phyloP scores from a whole-genome alignment of 1,140 invertebrate genomes.

The Megathymus violae region DNA sequence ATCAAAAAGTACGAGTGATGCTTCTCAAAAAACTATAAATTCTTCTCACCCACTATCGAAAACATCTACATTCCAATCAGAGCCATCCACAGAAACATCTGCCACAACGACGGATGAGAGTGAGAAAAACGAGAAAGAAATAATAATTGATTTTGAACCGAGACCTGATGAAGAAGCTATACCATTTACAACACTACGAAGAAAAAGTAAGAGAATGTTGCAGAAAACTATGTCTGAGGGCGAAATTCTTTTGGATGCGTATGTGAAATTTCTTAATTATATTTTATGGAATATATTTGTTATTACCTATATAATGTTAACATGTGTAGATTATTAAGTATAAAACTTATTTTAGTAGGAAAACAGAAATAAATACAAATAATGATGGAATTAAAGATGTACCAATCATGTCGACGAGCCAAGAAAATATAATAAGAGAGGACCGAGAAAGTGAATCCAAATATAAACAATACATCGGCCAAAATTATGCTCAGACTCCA shows the following conservation, averaged over 20 bases:
- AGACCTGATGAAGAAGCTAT: slow-evolving; percentile 86
- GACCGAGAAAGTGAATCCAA: slow-evolving; percentile 68
- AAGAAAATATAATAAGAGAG: slow-evolving; percentile 84
- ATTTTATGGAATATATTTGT: too few relatives aligned
- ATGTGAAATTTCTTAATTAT: slow-evolving; percentile 48
- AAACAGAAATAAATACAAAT: slow-evolving; percentile 72
- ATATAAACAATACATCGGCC: slow-evolving; percentile 67
- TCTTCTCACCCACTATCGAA: slow-evolving; percentile 77
- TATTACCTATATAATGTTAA: too few relatives aligned
- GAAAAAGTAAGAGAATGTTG: slow-evolving; percentile 86
- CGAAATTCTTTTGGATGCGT: slow-evolving; percentile 89
- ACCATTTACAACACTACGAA: slow-evolving; percentile 80
- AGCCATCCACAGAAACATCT: slow-evolving; percentile 80
- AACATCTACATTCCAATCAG: slow-evolving; percentile 82
- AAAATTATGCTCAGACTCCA: slow-evolving; percentile 85
- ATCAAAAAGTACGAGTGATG: slow-evolving; percentile 76
- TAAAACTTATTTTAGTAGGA: slow-evolving; percentile 55
- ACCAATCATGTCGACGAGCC: slow-evolving; percentile 83
- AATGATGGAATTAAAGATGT: slow-evolving; percentile 78
- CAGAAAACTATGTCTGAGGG: slow-evolving; percentile 92
- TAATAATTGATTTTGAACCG: slow-evolving; percentile 94
- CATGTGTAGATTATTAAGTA: background rate
- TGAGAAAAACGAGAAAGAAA: slow-evolving; percentile 89
- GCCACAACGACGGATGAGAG: slow-evolving; percentile 83
- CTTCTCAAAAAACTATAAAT: slow-evolving; percentile 73